Evolutionary conservation across 1,140 invertebrate species (phyloP).

Genomic region (Philopotamus ludificatus): DNA sequence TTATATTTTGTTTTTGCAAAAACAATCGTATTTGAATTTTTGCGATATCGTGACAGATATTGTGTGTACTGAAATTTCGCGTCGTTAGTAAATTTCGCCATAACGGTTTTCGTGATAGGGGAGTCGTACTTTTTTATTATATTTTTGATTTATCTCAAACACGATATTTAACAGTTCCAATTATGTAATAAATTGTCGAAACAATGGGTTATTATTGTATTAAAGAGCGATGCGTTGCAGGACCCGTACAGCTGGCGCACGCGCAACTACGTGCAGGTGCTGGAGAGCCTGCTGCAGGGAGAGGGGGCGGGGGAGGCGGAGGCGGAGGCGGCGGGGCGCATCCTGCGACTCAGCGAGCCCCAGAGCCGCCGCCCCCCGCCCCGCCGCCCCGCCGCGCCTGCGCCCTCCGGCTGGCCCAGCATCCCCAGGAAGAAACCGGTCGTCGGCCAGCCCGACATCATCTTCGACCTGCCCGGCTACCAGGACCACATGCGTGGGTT

Average conservation of each 20-base stretch:
- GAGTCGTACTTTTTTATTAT: no score
- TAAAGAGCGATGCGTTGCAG: neutral
- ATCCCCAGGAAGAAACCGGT: constrained; percentile 28
- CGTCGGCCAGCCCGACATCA: constrained; percentile 29
- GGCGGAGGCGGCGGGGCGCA: no score
- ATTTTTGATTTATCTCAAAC: no score
- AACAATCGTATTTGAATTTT: no score
- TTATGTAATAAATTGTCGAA: neutral
- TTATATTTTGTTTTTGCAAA: no score
- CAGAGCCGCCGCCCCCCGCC: neutral
- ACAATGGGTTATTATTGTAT: neutral
- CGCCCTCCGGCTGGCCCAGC: constrained; percentile 31
- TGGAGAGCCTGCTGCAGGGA: no score
- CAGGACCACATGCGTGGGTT: constrained; percentile 32
- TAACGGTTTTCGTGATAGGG: no score
- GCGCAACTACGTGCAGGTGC: constrained; percentile 9
- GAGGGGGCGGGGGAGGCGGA: no score
- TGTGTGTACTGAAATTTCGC: no score
- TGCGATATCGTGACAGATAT: no score
- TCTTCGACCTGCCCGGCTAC: constrained; percentile 37
- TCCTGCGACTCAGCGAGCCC: neutral
- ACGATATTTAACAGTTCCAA: no score
- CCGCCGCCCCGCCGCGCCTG: neutral
- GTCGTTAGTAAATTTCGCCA: no score
- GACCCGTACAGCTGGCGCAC: constrained; percentile 22